phyloP scores from a whole-genome alignment of 2,888 invertebrate genomes.

The Caenorhabditis angaria region DNA sequence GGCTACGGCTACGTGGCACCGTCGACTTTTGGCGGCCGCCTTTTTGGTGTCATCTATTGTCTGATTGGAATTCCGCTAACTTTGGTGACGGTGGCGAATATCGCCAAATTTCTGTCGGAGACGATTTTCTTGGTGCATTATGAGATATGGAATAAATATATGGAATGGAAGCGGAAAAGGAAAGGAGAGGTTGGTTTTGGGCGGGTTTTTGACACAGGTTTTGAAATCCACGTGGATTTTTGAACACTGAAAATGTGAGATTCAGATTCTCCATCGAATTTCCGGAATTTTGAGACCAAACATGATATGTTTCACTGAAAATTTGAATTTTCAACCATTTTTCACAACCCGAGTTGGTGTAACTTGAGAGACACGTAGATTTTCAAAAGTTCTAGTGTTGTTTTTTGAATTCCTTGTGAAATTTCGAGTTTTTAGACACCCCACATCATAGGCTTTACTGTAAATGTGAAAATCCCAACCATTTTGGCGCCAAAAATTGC shows the following conservation, averaged over 20 bases:
- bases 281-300: background rate
- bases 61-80: constrained; percentile 75
- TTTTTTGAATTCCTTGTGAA: too few species aligned
- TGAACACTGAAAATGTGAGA: background rate
- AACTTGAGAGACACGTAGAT: background rate
- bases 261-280: too few species aligned
- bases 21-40: constrained; percentile 78
- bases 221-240: background rate
- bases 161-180: constrained; percentile 57
- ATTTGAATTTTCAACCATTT: too few species aligned
- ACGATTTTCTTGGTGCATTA: constrained; percentile 67
- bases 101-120: constrained; percentile 70
- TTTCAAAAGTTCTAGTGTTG: too few species aligned
- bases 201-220: background rate
- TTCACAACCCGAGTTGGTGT: too few species aligned
- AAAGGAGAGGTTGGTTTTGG: constrained; percentile 27
- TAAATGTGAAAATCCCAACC: too few species aligned
- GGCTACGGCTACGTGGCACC: constrained; percentile 70
- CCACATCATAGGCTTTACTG: too few species aligned
- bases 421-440: too few species aligned
- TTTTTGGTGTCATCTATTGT: constrained; percentile 88
- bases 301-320: too few species aligned
- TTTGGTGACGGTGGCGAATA: constrained; percentile 67
- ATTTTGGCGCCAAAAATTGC: too few species aligned
- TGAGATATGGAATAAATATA: constrained; percentile 65